Evolutionary conservation across 2,113 vertebrate genomes (phyloP), one percentile per base, ranked within the genome.

Genomic region (Procavia capensis): DNA sequence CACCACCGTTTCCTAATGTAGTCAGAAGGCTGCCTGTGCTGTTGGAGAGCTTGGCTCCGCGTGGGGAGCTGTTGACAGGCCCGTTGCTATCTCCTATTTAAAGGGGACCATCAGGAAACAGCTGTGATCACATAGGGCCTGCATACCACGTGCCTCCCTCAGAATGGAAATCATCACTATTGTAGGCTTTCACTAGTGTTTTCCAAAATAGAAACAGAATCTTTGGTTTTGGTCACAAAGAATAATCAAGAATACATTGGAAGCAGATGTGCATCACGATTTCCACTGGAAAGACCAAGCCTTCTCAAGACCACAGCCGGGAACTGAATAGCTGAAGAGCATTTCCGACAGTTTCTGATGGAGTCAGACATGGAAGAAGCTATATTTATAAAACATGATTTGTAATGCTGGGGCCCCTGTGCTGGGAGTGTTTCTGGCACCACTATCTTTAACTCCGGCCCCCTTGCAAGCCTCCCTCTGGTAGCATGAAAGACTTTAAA

Each of bases 141-240:
- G 87, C 4, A 41, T 61, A 31, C 93, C 95, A 81, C 36, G 61
- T 43, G 92, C 93, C 72, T 59, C 36, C 0, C 84, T 63, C 90
- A 10, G n/a, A 78, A 61, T 11, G 57, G 79, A 95, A 93, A 93
- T 85, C n/a, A 76, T 86, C 80, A 31, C 86, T 89, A 2, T 59
- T 19, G 6, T 4, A 66, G 86, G 50, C n/a, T 82, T 83, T 85
- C 88, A 94, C 84, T 66, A 76, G 74, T 84, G 8, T 93, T 82
- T 94, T 96, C 90, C 72, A 88, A 95, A 97, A 96, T 83, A 96
- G 93, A 94, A 95, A 74, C 89, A n/a, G 24, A 72, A 17, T 85
- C 87, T 92, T 83, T 47, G 90, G 90, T 91, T 93, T 85, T 54
- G 80, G 88, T 97, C 93, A 95, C 93, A 95, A 92, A 95, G 93